Evolutionary conservation across 2,113 vertebrate species (phyloP), one percentile per base, ranked within the genome.

Genomic region (Alligator mississippiensis): DNA sequence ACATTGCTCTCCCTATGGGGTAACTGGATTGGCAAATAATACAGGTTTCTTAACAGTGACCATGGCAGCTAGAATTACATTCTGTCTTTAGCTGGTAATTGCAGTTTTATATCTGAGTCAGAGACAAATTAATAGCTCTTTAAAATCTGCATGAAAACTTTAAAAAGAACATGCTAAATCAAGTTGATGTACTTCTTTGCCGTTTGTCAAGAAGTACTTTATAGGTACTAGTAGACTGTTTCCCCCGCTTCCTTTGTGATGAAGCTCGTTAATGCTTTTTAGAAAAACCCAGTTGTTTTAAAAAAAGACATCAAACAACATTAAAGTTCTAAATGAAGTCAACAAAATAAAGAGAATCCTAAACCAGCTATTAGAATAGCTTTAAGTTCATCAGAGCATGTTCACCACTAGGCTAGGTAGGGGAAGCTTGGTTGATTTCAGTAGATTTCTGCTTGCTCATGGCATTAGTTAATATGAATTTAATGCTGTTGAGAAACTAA

Each of bases 21-120:
- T 85, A 93, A 83, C 62, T 80, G 61, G 59, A 83, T 58, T 82
- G 85, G 76, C 47, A 81, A 91, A 92, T 87, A 92, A 77, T 85
- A 85, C 79, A 89, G 18, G 11, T 77, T 91, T 94, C 87, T 88
- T 90, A 70, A 60, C 62, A 63, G 79, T 83, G 93, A 18, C 80
- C 21, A 15, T 64, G 93, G 57, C 62, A 87, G 79, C 76, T 95
- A 90, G 62, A 83, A 54, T 90, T 85, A 81, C 61, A 87, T 95
- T 87, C 95, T 72, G 82, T 81, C 72, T 88, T 85, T n/a, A 75
- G 28, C 84, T 93, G 84, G 87, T 87, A 92, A 66, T 89, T 85
- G 77, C 79, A 85, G 25, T 4, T 1, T 90, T 93, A 83, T 27
- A 68, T 86, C 63, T 61, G 24, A 62, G 59, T 91, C 0, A 0